phyloP scores from a whole-genome alignment of 2,888 invertebrate genomes.

The Cerastis leucographa region DNA sequence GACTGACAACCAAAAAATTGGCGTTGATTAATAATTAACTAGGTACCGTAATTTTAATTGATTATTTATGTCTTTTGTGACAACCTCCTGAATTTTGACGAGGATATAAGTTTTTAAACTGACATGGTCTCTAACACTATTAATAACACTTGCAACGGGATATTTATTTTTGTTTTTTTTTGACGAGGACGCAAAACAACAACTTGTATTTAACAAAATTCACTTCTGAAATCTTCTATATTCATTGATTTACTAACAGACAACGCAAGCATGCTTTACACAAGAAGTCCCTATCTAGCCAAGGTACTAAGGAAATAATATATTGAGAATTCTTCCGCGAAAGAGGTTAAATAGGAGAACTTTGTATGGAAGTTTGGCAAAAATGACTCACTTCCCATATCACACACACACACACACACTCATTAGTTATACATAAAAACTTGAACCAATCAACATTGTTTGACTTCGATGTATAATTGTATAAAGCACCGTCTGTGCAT shows the following conservation, averaged over 20 bases:
- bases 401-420: neutral
- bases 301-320: neutral
- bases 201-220: neutral
- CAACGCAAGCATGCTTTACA: neutral
- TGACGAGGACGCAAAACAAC: no score
- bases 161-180: no score
- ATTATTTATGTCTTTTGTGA: no score
- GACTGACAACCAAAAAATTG: no score
- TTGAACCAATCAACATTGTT: neutral
- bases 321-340: neutral
- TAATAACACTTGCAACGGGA: no score
- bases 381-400: neutral
- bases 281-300: neutral
- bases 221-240: neutral
- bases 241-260: neutral
- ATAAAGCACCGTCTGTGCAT: neutral
- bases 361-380: neutral
- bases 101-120: no score
- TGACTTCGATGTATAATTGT: neutral
- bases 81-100: no score
- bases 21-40: no score
- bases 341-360: neutral
- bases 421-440: neutral
- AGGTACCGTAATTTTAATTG: no score
- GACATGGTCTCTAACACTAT: no score